Evolutionary conservation across 2,888 invertebrate species (phyloP).

Genomic region (Plagiodera versicolora): DNA sequence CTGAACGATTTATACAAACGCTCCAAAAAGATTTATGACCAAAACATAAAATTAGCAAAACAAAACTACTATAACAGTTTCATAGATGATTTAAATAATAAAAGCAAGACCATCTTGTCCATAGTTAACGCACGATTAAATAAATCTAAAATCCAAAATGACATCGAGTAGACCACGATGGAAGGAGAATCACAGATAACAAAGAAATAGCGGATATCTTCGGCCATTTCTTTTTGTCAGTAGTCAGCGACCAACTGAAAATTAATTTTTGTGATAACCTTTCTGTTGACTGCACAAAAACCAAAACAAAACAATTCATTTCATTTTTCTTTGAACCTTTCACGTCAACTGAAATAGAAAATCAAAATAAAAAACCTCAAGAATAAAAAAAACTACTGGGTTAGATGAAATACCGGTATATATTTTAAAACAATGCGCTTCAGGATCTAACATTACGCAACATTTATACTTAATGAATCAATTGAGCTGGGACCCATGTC

Average conservation of each 20-base stretch:
- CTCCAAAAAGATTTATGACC: too few relatives aligned
- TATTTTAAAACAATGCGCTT: neutral
- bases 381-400: neutral
- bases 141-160: slow-evolving; percentile 2
- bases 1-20: too few relatives aligned
- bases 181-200: neutral
- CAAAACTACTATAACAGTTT: neutral
- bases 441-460: neutral
- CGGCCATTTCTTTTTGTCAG: slow-evolving; percentile 1
- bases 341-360: slow-evolving; percentile 6
- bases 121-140: slow-evolving; percentile 4
- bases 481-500: neutral
- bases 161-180: slow-evolving; percentile 7
- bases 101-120: slow-evolving; percentile 6
- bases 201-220: slow-evolving; percentile 1
- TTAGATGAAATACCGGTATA: neutral
- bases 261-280: neutral
- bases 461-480: neutral
- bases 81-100: slow-evolving; percentile 7
- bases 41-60: neutral
- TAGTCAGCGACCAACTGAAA: slow-evolving; percentile 5
- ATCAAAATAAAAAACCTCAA: neutral
- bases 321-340: slow-evolving; percentile 3
- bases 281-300: neutral
- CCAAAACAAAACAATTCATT: neutral